These are phyloP conservation scores for Strix uralensis DNA, from an alignment of 2,113 vertebrate species.

Conservation along the genomic window DNA sequence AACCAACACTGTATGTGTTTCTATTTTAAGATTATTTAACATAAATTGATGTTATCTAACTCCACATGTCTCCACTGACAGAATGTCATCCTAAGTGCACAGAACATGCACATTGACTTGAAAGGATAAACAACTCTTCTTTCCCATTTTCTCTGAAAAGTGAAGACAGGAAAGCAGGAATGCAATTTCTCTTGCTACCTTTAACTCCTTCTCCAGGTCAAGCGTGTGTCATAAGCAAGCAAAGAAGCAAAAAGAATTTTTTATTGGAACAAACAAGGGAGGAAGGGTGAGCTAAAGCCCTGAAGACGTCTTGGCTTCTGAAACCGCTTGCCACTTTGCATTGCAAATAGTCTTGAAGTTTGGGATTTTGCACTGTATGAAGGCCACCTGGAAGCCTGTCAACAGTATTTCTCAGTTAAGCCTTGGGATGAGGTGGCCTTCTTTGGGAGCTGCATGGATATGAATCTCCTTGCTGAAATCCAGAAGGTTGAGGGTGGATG, in stretches of 20 bases:
- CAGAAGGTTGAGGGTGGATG: background rate
- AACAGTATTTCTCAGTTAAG: background rate
- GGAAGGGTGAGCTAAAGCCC: background rate
- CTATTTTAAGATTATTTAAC: constrained; percentile 45
- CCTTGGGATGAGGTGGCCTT: background rate
- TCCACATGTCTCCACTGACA: background rate
- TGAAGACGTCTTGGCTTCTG: background rate
- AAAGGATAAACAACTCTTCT: background rate
- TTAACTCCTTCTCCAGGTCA: background rate
- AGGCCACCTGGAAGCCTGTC: background rate
- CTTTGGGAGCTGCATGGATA: background rate
- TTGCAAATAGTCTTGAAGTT: background rate
- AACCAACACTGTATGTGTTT: background rate
- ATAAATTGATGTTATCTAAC: constrained; percentile 17
- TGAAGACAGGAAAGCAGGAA: background rate
- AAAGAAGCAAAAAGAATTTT: background rate
- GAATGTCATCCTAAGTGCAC: background rate
- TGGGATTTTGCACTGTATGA: background rate
- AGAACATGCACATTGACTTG: background rate
- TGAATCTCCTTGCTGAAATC: background rate
- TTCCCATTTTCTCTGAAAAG: background rate
- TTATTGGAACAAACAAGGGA: background rate
- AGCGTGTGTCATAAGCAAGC: background rate
- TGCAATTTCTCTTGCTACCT: background rate
- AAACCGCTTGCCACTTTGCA: background rate